Base-by-base conservation (phyloP, 2,797 vertebrate species). In the Onychomys leucogaster region DNA sequence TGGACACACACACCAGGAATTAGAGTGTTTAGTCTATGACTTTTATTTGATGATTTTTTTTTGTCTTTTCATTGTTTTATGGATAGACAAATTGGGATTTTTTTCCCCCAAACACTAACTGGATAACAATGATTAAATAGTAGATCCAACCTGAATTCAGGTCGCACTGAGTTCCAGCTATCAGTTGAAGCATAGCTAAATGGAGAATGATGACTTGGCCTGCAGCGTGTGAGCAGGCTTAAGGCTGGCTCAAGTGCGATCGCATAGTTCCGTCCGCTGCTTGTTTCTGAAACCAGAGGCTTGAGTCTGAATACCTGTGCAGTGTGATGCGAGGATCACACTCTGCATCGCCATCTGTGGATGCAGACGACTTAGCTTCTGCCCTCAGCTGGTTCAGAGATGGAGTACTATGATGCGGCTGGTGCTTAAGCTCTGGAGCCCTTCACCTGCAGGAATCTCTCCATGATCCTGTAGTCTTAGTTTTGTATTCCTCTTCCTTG, bases 11-110 rank as follows among this genome's bases (percentile, higher is more conserved):
- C 55, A 59, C 77, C 77, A 83, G 96, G 96, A 97, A 96, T 49
- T 27, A 11, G 37, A 75, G 19, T 95, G 95, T 96, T 96, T 97
- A 95, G 95, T 95, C 95, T 95, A 1, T 95, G 94, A 57, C 92
- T 93, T 95, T 92, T 88, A 88, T 77, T 89, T 85, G 77, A 87
- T 75, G 27, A 23, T 77, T 96, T 67, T 85, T 85, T 32, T 19
- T 3, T 29, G 65, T 81, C 19, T 89, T 95, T 46, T 82, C 43
- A 95, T 97, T 95, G 77, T 97, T 96, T 73, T 90, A 6, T 87
- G 29, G 23, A 57, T 63, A 90, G 88, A 73, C 49, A 83, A 34
- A 84, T 96, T 94, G 65, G 11, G 21, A 86, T 73, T 95, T 49
- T 52, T 29, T 32, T 9, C n/a, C n/a, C n/a, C n/a, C 55, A 93